Evolutionary conservation across 2,113 vertebrate species (phyloP), one percentile per base, ranked within the genome.

Genomic region (Tauraco erythrolophus): DNA sequence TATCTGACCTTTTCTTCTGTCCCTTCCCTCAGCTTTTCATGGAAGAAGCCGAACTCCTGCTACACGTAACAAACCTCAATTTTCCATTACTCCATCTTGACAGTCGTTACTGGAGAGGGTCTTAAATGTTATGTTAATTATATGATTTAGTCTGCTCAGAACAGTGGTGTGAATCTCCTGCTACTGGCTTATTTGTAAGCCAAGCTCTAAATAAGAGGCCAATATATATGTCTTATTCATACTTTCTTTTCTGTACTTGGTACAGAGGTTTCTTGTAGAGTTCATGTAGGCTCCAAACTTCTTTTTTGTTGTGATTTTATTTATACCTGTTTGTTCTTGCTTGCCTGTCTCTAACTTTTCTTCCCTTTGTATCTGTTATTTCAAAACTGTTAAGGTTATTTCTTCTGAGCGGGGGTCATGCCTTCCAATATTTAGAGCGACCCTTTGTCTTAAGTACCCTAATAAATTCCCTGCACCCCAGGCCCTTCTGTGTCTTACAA

Each of bases 131-230:
- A 18, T 16, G 9, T 75, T 48, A 81, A n/a, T 94, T 82, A 48
- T 24, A 33, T 87, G 68, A 77, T 94, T 96, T 76, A 92, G 50
- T 84, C 56, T 91, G 45, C 72, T 89, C 77, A 84, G 84, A 85
- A 50, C 22, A 25, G 33, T 96, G 64, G 58, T 94, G 37, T 76
- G 66, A 92, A n/a, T 66, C 51, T 79, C 30, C 75, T 81, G 51
- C 57, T 85, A 2, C 56, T 89, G 72, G 66, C 48, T 94, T 96
- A 51, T 17, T 88, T 91, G 41, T 87, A 94, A 96, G 28, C 48
- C 69, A 27, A 88, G n/a, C 70, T 91, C 37, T 69, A 51, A 72
- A 19, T 57, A 62, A 72, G 81, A 94, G 69, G 45, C 53, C 33
- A 22, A 64, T 66, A 77, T 57, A 45, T 68, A 48, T 43, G n/a